Conservation (phyloP, 2,797 vertebrate genomes). For the Acanthopagrus latus region DNA sequence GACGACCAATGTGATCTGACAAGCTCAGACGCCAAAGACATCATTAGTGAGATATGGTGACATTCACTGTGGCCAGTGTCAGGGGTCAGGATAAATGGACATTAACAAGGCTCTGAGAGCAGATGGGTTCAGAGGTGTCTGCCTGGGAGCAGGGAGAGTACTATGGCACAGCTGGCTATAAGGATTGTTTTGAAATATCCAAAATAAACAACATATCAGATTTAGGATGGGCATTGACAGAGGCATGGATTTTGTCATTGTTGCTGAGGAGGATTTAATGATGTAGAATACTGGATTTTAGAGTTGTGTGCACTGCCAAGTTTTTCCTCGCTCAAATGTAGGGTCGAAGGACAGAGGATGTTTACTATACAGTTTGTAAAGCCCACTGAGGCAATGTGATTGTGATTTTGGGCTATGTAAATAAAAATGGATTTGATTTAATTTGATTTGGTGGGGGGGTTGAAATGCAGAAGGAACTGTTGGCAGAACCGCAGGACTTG, state of each 20-base stretch:
- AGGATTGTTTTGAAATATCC: conserved; percentile 27
- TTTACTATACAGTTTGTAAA: too few relatives aligned
- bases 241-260: conserved; percentile 19
- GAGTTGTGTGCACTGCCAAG: background rate
- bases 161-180: background rate
- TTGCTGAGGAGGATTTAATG: conserved; percentile 36
- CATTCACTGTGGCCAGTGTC: conserved; percentile 48
- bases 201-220: conserved; percentile 29
- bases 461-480: conserved; percentile 8
- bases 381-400: too few relatives aligned
- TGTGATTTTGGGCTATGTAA: too few relatives aligned
- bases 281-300: conserved; percentile 26
- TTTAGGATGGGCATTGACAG: conserved; percentile 12
- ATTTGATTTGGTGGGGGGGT: background rate
- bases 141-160: background rate
- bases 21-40: conserved; percentile 40
- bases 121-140: conserved; percentile 29
- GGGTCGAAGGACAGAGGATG: too few relatives aligned
- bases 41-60: conserved; percentile 64
- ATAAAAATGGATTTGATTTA: too few relatives aligned
- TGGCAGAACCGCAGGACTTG: conserved; percentile 22
- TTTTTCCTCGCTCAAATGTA: too few relatives aligned
- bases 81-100: conserved; percentile 44
- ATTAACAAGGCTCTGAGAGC: conserved; percentile 40
- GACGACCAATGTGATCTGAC: conserved; percentile 53